A percentile compares a stretch with the other conserved stretches of the same genome.
These are phyloP conservation scores for Gobio occitaniae DNA, from an alignment of 2,797 vertebrate species.

Conservation along the genomic window DNA sequence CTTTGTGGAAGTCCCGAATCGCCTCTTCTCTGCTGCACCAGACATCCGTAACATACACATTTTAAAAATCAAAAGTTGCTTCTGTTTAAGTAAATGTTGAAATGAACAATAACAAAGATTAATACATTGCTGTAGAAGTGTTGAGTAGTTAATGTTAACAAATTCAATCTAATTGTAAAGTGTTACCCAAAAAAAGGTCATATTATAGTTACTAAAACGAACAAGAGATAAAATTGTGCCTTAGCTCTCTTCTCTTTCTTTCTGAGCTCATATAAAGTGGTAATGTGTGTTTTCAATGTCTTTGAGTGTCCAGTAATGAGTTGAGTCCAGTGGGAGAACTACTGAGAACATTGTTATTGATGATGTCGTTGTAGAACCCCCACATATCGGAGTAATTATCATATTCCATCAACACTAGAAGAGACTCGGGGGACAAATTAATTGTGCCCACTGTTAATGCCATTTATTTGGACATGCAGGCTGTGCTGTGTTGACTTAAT, in stretches of 20 bases:
- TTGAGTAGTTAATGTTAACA: too few species aligned
- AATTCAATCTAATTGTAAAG: too few species aligned
- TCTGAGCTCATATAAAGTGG: not conserved
- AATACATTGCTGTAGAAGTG: too few species aligned
- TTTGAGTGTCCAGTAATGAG: constrained; percentile 24
- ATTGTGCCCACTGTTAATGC: constrained; percentile 57
- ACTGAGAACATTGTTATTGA: constrained; percentile 61
- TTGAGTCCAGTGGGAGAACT: constrained; percentile 51
- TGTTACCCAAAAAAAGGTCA: too few species aligned
- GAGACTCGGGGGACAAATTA: constrained; percentile 60
- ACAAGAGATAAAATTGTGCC: not conserved
- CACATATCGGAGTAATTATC: constrained; percentile 60
- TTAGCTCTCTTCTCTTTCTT: not conserved
- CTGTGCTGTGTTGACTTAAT: not conserved
- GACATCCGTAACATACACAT: too few species aligned
- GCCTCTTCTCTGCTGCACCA: too few species aligned
- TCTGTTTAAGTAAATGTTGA: too few species aligned
- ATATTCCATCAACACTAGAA: constrained; percentile 62
- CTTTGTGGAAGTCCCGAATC: too few species aligned
- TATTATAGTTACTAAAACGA: not conserved
- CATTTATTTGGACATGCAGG: not conserved
- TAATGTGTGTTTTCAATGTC: not conserved
- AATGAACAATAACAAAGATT: too few species aligned
- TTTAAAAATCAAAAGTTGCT: too few species aligned
- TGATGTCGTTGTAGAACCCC: constrained; percentile 63